Conservation (phyloP, 1,140 invertebrate genomes). For the Drosophila chauvacae region DNA sequence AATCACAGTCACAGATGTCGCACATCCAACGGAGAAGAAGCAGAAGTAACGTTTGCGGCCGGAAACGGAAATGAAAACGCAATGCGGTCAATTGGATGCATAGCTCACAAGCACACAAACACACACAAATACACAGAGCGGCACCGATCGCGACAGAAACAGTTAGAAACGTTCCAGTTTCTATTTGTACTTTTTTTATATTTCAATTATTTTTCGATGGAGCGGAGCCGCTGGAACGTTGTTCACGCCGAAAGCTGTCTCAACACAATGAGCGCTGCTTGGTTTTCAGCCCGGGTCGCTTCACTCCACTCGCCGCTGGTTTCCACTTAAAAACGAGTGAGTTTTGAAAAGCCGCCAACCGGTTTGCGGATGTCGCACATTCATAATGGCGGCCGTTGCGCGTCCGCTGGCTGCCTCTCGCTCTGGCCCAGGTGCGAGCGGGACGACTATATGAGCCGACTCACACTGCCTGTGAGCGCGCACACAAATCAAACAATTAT, state of each 20-base stretch:
- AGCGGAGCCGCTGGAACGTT: slow-evolving; percentile 67
- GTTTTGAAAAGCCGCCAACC: slow-evolving; percentile 49
- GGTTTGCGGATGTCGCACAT: slow-evolving; percentile 73
- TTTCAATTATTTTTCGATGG: slow-evolving; percentile 11
- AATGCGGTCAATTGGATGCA: slow-evolving; percentile 71
- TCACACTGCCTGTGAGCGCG: slow-evolving; percentile 31
- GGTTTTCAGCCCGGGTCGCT: slow-evolving; percentile 20
- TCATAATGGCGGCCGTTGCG: slow-evolving; percentile 78
- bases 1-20: slow-evolving; percentile 33
- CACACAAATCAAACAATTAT: slow-evolving; percentile 74
- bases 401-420: slow-evolving; percentile 15
- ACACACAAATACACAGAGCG: slow-evolving; percentile 29
- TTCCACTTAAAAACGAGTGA: slow-evolving; percentile 68
- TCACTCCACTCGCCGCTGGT: slow-evolving; percentile 36
- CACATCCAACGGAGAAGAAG: slow-evolving; percentile 22
- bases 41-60: slow-evolving; percentile 41
- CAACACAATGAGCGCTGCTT: slow-evolving; percentile 71
- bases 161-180: slow-evolving; percentile 35
- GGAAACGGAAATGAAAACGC: slow-evolving; percentile 50
- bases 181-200: slow-evolving; percentile 26
- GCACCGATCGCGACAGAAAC: slow-evolving; percentile 30
- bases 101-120: slow-evolving; percentile 45
- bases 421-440: slow-evolving; percentile 39
- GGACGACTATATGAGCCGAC: slow-evolving; percentile 28
- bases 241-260: slow-evolving; percentile 83